Evolutionary conservation across 2,888 invertebrate genomes (phyloP).

Genomic region (Nemapogon koenigi): DNA sequence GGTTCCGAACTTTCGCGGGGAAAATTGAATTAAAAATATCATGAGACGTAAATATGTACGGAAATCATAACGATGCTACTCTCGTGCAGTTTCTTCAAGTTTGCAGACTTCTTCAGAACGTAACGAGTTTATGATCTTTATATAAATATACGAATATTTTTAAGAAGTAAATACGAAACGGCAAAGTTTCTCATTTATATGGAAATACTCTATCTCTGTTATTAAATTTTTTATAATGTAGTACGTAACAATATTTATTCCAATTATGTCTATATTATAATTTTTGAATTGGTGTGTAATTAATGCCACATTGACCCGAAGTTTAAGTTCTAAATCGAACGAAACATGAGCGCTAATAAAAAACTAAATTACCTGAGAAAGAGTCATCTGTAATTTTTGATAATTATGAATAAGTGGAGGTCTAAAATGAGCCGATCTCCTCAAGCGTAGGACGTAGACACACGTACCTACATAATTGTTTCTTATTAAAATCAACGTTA

Average conservation of each 20-base stretch:
- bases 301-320: too few species aligned
- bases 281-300: too few species aligned
- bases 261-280: too few species aligned
- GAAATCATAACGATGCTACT: slow-evolving; percentile 51
- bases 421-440: slow-evolving; percentile 47
- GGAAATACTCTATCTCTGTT: too few species aligned
- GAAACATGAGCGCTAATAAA: slow-evolving; percentile 28
- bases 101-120: slow-evolving; percentile 4
- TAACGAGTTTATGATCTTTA: too few species aligned
- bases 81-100: slow-evolving; percentile 2
- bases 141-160: too few species aligned
- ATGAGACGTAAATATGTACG: slow-evolving; percentile 60
- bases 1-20: slow-evolving; percentile 61
- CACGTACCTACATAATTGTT: slow-evolving; percentile 59
- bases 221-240: too few species aligned
- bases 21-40: slow-evolving; percentile 66
- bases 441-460: slow-evolving; percentile 53
- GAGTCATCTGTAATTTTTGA: slow-evolving; percentile 57
- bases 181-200: too few species aligned
- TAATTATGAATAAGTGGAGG: slow-evolving; percentile 51
- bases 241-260: too few species aligned
- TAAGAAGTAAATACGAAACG: too few species aligned
- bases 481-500: slow-evolving; percentile 64
- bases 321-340: slow-evolving; percentile 2
- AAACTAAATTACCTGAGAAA: slow-evolving; percentile 46